Evolutionary conservation across 2,888 invertebrate species (phyloP), one percentile per base, ranked within the genome.

Genomic region (Cloeon dipterum): DNA sequence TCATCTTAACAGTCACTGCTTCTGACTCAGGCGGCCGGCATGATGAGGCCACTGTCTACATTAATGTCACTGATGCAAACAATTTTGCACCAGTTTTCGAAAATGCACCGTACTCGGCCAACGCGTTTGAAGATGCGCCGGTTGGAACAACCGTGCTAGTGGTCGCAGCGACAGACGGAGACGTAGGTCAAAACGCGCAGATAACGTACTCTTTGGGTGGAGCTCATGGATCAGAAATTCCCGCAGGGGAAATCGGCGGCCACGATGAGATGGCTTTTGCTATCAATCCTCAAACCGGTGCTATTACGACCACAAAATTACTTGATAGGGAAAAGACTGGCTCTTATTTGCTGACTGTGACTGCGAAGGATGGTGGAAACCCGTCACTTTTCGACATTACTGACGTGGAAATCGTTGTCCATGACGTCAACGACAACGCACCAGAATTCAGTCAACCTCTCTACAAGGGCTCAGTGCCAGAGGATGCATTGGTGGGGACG

Each of bases 371-470:
- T 54, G 86, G 89, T 2, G 96, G 96, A 1, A 70, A 71, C 26
- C 93, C 93, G 1, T 73, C 88, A 0, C 59, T 89, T 13, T 81
- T 83, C 2, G 93, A 94, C 50, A 89, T 88, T 0, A 93, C 94
- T 0, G 89, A 91, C 49, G 79, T 98, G 0, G 91, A 94, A 54
- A 86, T 98, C 45, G 77, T 83, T 1, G 76, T 98, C 0, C 78
- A 81, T 0, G 98, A 98, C 53, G 86, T 93, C 0, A 98, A 98
- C 52, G 96, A 98, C 52, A 91, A 93, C 52, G 71, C 79, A 4
- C 94, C 94, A 0, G 63, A 69, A 1, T 94, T 94, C 55, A 76
- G 76, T 45, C 75, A 77, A 42, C 68, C 75, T 0, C 63, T 77
- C 3, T 91, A 91, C 49, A 72, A 74, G 14, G 78, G 83, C 0